Percentiles rank a stretch among this genome's conserved stretches.
These are phyloP conservation scores for Drosophila subpulchrella DNA, from an alignment of 1,140 invertebrate species.

Conservation along the genomic window DNA sequence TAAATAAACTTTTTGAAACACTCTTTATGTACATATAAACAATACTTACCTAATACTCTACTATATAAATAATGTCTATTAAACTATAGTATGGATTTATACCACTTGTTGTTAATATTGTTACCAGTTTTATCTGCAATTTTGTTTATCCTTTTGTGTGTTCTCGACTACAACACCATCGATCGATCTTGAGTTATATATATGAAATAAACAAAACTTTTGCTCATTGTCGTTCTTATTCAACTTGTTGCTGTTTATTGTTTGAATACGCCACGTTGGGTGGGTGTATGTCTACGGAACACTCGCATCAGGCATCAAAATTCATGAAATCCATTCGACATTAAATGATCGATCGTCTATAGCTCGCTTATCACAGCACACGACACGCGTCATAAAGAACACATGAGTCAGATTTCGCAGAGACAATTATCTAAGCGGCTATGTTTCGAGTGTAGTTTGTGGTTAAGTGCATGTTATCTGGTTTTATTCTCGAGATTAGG, in stretches of 20 bases:
- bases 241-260: constrained; percentile 51
- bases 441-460: constrained; percentile 28
- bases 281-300: constrained; percentile 15
- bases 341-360: constrained; percentile 22
- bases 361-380: constrained; percentile 30
- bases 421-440: constrained; percentile 7
- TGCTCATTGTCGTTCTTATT: constrained; percentile 53
- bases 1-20: constrained; percentile 18
- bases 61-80: constrained; percentile 45
- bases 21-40: constrained; percentile 32
- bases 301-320: constrained; percentile 33
- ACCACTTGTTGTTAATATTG: constrained; percentile 74
- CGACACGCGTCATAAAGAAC: constrained; percentile 27
- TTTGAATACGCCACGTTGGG: constrained; percentile 44
- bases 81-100: constrained; percentile 52
- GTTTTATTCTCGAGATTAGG: constrained; percentile 23
- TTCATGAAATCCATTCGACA: constrained; percentile 41
- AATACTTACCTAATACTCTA: constrained; percentile 41
- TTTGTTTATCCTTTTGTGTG: constrained; percentile 49
- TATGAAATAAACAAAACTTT: constrained; percentile 42
- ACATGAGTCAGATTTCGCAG: constrained; percentile 16
- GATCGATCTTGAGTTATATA: constrained; percentile 31
- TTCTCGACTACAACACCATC: constrained; percentile 36
- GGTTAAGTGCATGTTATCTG: constrained; percentile 49
- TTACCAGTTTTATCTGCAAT: constrained; percentile 60